Base-by-base conservation (phyloP, 1,140 invertebrate genomes). In the Planococcus citri region DNA sequence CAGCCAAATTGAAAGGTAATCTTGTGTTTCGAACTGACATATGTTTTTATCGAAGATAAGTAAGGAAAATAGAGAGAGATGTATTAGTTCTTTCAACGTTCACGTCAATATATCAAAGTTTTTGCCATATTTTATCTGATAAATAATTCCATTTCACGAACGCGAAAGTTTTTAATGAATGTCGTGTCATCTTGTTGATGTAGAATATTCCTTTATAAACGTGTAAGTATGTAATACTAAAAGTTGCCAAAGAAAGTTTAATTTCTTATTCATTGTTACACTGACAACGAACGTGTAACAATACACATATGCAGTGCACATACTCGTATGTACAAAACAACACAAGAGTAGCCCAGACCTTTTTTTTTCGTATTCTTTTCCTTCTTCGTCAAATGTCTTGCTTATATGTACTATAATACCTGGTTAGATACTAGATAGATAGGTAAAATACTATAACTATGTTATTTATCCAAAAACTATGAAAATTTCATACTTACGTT, bases 401-500 rank as follows among this genome's bases (percentile, higher is more conserved):
- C n/a, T n/a, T n/a, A n/a, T n/a, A n/a, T n/a, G n/a, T n/a, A n/a
- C n/a, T n/a, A n/a, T n/a, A n/a, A n/a, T n/a, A n/a, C n/a, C n/a
- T n/a, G n/a, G n/a, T n/a, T n/a, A n/a, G n/a, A n/a, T n/a, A n/a
- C n/a, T n/a, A n/a, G n/a, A n/a, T n/a, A n/a, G n/a, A n/a, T n/a
- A n/a, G n/a, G n/a, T n/a, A n/a, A n/a, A n/a, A n/a, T n/a, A n/a
- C n/a, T n/a, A n/a, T n/a, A n/a, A n/a, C n/a, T n/a, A n/a, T n/a
- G n/a, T n/a, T n/a, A n/a, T n/a, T n/a, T n/a, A n/a, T n/a, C n/a
- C n/a, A n/a, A n/a, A n/a, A n/a, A n/a, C n/a, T 33, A 33, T 33
- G 29, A 33, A 33, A 33, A 33, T 33, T 33, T 33, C n/a, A 33
- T 33, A 86, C 88, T 89, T 78, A 91, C 89, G 82, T 84, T 84